phyloP scores from a whole-genome alignment of 2,888 invertebrate species.

The Microplitis manilae region DNA sequence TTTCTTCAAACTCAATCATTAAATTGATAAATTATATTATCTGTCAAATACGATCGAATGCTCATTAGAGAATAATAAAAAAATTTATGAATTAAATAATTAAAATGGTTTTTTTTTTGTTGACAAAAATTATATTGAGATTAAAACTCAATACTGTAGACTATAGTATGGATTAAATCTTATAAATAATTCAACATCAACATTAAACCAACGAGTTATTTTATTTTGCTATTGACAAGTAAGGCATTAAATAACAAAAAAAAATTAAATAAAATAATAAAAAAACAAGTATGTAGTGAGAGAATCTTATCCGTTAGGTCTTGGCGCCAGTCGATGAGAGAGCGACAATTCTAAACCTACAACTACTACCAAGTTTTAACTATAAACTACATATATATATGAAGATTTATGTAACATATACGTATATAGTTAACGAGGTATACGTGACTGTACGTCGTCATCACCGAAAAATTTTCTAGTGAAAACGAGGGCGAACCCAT shows the following conservation, averaged over 20 bases:
- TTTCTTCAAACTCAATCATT: background rate
- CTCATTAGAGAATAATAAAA: no score
- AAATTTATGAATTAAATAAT: background rate
- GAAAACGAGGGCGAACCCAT: constrained; percentile 28
- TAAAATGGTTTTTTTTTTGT: background rate
- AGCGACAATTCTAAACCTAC: constrained; percentile 15
- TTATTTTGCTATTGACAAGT: background rate
- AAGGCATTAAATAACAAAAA: background rate
- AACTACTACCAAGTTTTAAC: background rate
- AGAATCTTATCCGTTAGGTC: constrained; percentile 24
- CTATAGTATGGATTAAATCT: background rate
- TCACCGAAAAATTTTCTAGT: constrained; percentile 37
- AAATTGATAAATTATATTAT: background rate
- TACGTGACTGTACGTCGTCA: constrained; percentile 40
- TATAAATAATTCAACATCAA: background rate
- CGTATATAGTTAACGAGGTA: constrained; percentile 28
- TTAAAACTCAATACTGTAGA: background rate
- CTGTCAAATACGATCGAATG: no score
- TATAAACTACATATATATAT: constrained; percentile 6
- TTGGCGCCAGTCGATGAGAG: constrained; percentile 25
- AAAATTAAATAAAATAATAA: background rate
- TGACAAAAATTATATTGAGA: background rate
- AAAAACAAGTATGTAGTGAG: background rate
- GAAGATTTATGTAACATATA: constrained; percentile 9
- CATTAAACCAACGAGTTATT: background rate